Evolutionary conservation across 2,888 invertebrate species (phyloP).

Genomic region (Mamestra brassicae): DNA sequence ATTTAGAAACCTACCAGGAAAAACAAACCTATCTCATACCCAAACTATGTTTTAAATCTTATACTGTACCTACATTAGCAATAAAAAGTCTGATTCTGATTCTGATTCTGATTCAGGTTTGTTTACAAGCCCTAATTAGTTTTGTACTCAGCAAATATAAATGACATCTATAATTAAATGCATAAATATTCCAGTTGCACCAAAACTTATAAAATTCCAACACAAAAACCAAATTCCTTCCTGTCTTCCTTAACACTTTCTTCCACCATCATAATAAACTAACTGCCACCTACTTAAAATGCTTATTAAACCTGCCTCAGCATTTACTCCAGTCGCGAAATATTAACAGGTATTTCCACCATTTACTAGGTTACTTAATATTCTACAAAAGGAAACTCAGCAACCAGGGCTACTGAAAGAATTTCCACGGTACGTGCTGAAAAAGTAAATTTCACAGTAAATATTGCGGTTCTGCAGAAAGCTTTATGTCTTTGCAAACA

Average conservation of each 20-base stretch:
- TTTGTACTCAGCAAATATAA: no score
- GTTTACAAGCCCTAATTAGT: no score
- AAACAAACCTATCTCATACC: no score
- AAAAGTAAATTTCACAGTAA: conserved; percentile 51
- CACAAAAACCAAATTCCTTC: not conserved
- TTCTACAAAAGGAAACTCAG: conserved; percentile 47
- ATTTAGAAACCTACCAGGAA: no score
- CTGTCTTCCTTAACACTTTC: not conserved
- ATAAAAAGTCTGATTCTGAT: no score
- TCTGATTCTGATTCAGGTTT: no score
- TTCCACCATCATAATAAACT: not conserved
- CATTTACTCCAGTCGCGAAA: conserved; percentile 1
- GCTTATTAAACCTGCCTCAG: conserved; percentile 11
- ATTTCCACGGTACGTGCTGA: conserved; percentile 44
- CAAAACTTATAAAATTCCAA: not conserved
- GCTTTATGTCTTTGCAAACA: conserved; percentile 46
- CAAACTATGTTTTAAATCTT: no score
- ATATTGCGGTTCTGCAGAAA: conserved; percentile 42
- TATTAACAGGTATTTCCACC: conserved; percentile 24
- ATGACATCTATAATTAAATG: no score
- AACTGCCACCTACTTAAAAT: conserved; percentile 9
- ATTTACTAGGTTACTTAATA: conserved; percentile 45
- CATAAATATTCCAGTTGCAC: not conserved
- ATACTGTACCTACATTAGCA: no score
- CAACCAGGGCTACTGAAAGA: conserved; percentile 40